phyloP scores from a whole-genome alignment of 2,888 invertebrate genomes.

The Eupithecia inturbata region DNA sequence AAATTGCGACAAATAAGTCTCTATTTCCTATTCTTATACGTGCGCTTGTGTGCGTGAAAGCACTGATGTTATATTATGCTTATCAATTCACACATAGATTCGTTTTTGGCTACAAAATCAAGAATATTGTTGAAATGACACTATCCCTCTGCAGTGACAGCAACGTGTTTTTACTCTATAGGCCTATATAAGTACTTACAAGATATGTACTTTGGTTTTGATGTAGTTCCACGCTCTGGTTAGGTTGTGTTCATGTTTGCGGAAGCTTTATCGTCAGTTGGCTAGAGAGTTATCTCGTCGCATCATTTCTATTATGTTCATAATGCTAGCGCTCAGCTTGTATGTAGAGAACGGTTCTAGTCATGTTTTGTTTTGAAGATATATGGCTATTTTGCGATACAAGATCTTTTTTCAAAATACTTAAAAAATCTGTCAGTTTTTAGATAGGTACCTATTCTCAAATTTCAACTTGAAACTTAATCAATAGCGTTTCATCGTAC shows the following conservation, averaged over 20 bases:
- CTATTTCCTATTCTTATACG: too few species aligned
- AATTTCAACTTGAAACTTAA: neutral
- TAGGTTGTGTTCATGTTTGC: conserved; percentile 38
- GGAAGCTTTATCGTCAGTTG: conserved; percentile 44
- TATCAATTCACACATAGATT: too few species aligned
- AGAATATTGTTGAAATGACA: too few species aligned
- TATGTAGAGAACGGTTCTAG: conserved; percentile 20
- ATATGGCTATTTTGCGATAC: neutral
- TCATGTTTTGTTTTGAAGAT: conserved; percentile 4
- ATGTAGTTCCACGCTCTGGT: conserved; percentile 40
- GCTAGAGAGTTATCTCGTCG: conserved; percentile 35
- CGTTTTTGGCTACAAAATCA: too few species aligned
- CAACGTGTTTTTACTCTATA: too few species aligned
- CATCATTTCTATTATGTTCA: conserved; percentile 31
- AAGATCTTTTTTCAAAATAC: neutral
- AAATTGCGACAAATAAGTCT: too few species aligned
- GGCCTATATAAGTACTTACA: too few species aligned
- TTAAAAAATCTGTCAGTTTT: neutral
- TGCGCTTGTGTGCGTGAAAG: too few species aligned
- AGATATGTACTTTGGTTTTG: conserved; percentile 7
- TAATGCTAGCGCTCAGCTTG: conserved; percentile 6
- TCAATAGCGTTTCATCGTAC: neutral
- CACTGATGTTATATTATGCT: too few species aligned
- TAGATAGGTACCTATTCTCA: neutral
- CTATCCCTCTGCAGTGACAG: too few species aligned